These are phyloP conservation scores for Drosophila glabriapex DNA, from an alignment of 2,888 invertebrate genomes.

Conservation along the genomic window DNA sequence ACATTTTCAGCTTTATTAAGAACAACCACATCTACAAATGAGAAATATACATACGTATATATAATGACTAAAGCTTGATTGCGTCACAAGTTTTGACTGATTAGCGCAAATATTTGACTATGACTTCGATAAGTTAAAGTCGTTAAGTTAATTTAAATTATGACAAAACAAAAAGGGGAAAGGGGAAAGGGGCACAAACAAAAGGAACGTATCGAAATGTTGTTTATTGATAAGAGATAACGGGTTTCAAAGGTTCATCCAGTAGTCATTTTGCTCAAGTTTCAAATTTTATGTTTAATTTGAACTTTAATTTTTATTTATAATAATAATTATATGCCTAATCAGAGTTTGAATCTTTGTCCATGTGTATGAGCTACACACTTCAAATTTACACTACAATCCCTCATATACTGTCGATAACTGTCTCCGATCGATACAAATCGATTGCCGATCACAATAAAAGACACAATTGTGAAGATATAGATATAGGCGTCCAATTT, in stretches of 20 bases:
- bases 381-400: background rate
- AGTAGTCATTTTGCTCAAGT: background rate
- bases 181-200: background rate
- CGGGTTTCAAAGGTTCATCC: background rate
- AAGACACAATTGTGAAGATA: background rate
- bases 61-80: background rate
- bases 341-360: background rate
- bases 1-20: background rate
- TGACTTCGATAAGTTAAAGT: slow-evolving; percentile 17
- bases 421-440: background rate
- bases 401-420: no score
- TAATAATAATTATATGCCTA: background rate
- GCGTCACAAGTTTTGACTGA: slow-evolving; percentile 3
- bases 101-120: background rate
- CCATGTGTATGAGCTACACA: background rate
- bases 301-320: background rate
- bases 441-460: background rate
- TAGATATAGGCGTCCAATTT: background rate
- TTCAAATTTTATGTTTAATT: background rate
- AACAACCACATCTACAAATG: background rate
- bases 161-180: background rate
- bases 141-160: slow-evolving; percentile 17
- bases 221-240: slow-evolving; percentile 5
- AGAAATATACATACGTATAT: background rate
- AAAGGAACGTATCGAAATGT: background rate